Conservation (phyloP, 1,140 invertebrate genomes). For the Trichonephila clavata region DNA sequence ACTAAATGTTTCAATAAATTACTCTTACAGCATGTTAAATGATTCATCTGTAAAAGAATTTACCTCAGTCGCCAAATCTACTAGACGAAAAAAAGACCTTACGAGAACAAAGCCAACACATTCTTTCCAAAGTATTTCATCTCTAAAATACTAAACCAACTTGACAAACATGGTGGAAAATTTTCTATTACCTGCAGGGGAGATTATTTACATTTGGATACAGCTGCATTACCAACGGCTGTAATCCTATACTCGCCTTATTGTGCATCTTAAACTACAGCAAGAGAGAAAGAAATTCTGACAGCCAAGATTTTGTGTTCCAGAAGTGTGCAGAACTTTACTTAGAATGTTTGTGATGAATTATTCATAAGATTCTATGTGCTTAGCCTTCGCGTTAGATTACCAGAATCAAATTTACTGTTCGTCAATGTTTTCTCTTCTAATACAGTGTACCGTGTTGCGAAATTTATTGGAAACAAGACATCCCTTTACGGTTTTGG, state of each 20-base stretch:
- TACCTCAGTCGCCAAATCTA: too few species aligned
- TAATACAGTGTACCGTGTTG: conserved; percentile 11
- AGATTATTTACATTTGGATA: background rate
- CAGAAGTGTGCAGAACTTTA: conserved; percentile 10
- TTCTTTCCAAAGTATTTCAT: background rate
- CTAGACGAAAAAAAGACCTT: background rate
- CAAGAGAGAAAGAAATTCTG: background rate
- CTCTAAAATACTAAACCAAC: too few species aligned
- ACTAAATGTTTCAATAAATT: too few species aligned
- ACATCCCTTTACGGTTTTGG: background rate
- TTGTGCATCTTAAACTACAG: background rate
- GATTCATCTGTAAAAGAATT: too few species aligned
- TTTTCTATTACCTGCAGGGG: background rate
- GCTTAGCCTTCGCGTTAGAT: conserved; percentile 44
- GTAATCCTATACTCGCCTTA: background rate
- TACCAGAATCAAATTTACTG: conserved; percentile 48
- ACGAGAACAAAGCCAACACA: background rate
- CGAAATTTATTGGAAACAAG: conserved; percentile 13
- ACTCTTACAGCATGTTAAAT: too few species aligned
- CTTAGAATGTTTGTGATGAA: conserved; percentile 55
- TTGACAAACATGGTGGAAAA: too few species aligned
- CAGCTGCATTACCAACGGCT: background rate
- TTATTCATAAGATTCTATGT: conserved; percentile 33
- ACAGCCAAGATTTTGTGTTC: background rate
- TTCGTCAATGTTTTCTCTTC: conserved; percentile 49